These are phyloP conservation scores for Agelas oroides DNA, from an alignment of 37 sponge, comb jelly and placozoan genomes.

Conservation along the genomic window DNA sequence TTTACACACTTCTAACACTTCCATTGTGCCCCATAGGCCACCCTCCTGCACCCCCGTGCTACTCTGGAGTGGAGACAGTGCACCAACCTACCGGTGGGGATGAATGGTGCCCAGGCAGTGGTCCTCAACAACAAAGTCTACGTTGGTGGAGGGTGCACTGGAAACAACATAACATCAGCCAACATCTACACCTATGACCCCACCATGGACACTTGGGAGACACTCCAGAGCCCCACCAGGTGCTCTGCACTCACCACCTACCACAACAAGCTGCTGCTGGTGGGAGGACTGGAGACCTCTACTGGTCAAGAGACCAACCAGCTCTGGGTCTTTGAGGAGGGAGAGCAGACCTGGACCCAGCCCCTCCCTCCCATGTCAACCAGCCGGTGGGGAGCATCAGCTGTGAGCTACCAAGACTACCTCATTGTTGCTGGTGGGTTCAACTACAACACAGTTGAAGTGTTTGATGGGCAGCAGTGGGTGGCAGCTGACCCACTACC, in stretches of 20 bases:
- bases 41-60: neutral
- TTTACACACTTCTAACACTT: neutral
- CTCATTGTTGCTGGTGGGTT: no score
- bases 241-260: no score
- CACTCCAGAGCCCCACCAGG: no score
- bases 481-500: no score
- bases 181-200: conserved; percentile 7
- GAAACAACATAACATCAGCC: no score
- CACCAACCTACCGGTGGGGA: conserved; percentile 10
- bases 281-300: neutral
- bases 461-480: no score
- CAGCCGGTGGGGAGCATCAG: no score
- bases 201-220: neutral
- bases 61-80: conserved; percentile 11
- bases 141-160: conserved; percentile 15
- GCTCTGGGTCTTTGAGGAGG: neutral
- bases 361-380: no score
- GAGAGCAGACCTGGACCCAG: no score
- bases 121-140: conserved; percentile 3
- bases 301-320: neutral
- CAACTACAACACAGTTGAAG: no score
- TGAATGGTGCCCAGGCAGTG: conserved; percentile 13
- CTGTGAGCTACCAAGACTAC: no score
- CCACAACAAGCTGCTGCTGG: neutral
- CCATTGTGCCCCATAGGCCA: no score